Conservation (phyloP, 2,113 vertebrate genomes). For the Corythaixoides concolor region DNA sequence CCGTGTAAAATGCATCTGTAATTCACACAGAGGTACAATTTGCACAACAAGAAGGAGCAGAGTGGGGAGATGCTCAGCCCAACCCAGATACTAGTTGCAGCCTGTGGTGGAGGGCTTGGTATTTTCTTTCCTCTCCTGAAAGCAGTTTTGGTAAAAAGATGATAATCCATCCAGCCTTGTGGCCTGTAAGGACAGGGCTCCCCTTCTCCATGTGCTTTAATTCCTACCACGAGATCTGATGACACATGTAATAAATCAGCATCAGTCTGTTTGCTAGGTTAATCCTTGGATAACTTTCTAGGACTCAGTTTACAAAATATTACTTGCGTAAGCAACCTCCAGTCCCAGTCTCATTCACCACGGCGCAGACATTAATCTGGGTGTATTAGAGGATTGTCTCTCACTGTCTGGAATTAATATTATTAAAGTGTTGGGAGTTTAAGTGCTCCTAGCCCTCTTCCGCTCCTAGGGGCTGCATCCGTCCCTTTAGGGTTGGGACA, state of each 20-base stretch:
- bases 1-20: neutral
- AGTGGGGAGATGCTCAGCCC: neutral
- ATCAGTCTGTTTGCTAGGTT: neutral
- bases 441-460: neutral
- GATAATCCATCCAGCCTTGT: neutral
- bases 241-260: neutral
- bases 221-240: neutral
- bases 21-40: neutral
- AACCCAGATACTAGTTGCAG: neutral
- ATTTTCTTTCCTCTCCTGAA: neutral
- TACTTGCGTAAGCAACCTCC: slow-evolving; percentile 1
- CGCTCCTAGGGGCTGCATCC: neutral
- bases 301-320: slow-evolving; percentile 48
- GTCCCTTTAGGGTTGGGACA: neutral
- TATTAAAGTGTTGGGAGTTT: neutral
- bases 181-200: neutral
- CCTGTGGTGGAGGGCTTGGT: neutral
- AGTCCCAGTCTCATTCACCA: neutral
- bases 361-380: neutral
- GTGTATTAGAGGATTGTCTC: slow-evolving; percentile 55
- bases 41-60: neutral
- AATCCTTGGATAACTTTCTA: slow-evolving; percentile 43
- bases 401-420: slow-evolving; percentile 21
- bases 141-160: neutral
- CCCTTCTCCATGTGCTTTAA: neutral